These are phyloP conservation scores for Alfaro cultratus DNA, from an alignment of 2,797 vertebrate species.

Conservation along the genomic window DNA sequence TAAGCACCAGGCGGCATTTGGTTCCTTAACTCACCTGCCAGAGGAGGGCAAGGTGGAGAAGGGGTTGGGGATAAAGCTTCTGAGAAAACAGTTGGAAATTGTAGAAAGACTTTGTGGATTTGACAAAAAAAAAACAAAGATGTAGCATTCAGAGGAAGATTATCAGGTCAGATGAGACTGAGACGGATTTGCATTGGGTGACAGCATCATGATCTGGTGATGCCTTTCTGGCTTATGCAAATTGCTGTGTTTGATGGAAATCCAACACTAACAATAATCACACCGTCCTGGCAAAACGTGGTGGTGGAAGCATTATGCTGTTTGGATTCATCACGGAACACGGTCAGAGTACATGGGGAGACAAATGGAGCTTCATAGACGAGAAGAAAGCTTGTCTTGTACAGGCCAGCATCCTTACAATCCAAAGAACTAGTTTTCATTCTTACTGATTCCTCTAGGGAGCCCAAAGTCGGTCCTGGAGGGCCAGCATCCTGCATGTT, in stretches of 20 bases:
- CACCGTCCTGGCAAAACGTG: neutral
- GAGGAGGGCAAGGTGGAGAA: neutral
- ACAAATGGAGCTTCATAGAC: neutral
- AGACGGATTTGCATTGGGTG: neutral
- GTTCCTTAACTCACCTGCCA: slow-evolving; percentile 62
- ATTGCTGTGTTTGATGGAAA: neutral
- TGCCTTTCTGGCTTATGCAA: neutral
- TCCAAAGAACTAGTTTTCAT: neutral
- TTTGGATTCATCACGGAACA: neutral
- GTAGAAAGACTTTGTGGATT: neutral
- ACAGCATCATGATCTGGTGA: neutral
- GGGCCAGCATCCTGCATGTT: too few relatives aligned
- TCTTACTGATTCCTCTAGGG: neutral
- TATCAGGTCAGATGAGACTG: neutral
- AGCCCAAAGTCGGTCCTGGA: too few relatives aligned
- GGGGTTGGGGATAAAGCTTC: slow-evolving; percentile 1
- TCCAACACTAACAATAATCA: neutral
- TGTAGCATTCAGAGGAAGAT: neutral
- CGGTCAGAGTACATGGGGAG: neutral
- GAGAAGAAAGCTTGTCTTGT: neutral
- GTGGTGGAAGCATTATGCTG: neutral
- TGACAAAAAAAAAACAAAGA: neutral
- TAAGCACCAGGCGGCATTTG: slow-evolving; percentile 47
- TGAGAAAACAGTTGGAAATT: neutral
- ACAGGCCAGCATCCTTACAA: neutral